These are phyloP conservation scores for Accipiter virgatus DNA, from an alignment of 2,113 vertebrate genomes.

Conservation along the genomic window DNA sequence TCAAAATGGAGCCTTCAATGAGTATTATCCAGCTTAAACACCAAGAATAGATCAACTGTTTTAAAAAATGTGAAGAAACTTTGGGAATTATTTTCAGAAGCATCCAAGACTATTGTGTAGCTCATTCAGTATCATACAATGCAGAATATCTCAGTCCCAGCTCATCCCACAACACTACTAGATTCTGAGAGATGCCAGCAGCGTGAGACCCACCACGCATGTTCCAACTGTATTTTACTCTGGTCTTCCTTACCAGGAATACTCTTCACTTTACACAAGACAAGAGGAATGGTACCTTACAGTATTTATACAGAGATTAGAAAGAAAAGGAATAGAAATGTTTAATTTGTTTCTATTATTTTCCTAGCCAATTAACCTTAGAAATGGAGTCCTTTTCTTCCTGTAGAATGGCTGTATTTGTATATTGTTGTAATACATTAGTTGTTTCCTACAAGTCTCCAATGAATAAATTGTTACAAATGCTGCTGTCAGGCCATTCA, in stretches of 20 bases:
- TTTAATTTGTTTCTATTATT: neutral
- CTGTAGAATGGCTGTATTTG: neutral
- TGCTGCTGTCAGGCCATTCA: constrained; percentile 53
- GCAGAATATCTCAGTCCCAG: neutral
- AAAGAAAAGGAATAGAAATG: neutral
- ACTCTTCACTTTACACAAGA: neutral
- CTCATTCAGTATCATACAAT: neutral
- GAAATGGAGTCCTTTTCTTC: neutral
- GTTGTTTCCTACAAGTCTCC: constrained; percentile 8
- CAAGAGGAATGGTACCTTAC: neutral
- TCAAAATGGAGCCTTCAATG: neutral
- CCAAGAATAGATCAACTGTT: neutral
- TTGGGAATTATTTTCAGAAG: neutral
- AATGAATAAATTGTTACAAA: constrained; percentile 54
- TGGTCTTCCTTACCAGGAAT: neutral
- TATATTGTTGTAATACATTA: neutral
- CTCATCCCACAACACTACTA: neutral
- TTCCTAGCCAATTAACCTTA: neutral
- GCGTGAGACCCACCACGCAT: accelerated
- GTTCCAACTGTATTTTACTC: neutral
- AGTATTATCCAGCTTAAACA: neutral
- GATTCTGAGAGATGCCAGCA: neutral
- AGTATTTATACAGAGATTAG: neutral
- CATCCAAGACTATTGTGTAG: neutral
- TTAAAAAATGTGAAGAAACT: neutral